Evolutionary conservation across 2,113 vertebrate species (phyloP).

Genomic region (Myrmecobius fasciatus): DNA sequence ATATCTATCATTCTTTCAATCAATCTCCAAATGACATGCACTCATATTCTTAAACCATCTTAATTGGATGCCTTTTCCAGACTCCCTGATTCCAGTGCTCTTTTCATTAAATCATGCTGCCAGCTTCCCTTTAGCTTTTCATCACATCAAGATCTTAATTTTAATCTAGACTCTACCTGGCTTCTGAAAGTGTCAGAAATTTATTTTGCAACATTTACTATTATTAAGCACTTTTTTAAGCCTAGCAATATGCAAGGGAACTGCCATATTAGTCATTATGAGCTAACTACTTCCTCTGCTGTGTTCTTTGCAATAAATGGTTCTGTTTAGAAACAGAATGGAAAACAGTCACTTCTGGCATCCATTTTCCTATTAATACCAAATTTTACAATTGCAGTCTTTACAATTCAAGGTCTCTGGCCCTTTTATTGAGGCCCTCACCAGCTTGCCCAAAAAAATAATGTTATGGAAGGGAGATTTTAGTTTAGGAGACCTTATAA

Average conservation of each 20-base stretch:
- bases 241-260: slow-evolving; percentile 30
- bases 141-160: slow-evolving; percentile 7
- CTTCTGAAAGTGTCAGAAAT: slow-evolving; percentile 3
- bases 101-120: background rate
- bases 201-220: slow-evolving; percentile 4
- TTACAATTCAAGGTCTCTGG: slow-evolving; percentile 5
- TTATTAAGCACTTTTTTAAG: slow-evolving; percentile 26
- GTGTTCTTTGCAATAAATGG: slow-evolving; percentile 29
- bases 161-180: background rate
- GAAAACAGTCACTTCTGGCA: slow-evolving; percentile 9
- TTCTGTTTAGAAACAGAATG: slow-evolving; percentile 54
- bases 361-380: background rate
- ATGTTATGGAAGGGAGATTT: slow-evolving; percentile 23
- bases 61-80: background rate
- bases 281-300: background rate
- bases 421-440: background rate
- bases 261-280: background rate
- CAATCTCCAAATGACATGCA: background rate
- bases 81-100: background rate
- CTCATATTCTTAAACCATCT: background rate
- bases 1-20: background rate
- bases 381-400: background rate
- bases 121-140: background rate
- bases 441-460: slow-evolving; percentile 12
- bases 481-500: slow-evolving; percentile 13